phyloP scores from a whole-genome alignment of 35 echinoderm and acorn worm species.

The Hemicentrotus pulcherrimus region DNA sequence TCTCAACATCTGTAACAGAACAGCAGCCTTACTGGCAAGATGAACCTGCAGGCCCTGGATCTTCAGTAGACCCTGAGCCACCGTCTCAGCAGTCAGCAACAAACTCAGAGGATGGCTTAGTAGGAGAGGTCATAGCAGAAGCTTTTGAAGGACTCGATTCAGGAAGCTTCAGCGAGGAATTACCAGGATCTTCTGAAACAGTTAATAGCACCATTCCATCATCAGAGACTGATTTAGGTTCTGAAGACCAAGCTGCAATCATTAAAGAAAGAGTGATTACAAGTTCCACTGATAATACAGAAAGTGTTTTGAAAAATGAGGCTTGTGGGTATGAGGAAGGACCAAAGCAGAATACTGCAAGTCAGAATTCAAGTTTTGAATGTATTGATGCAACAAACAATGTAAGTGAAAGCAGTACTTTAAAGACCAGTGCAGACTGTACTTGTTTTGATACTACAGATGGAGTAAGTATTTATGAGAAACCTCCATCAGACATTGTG shows the following conservation, averaged over 20 bases:
- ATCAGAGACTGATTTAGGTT: background rate
- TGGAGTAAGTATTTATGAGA: background rate
- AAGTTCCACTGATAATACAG: background rate
- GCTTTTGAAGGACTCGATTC: background rate
- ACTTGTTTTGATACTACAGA: background rate
- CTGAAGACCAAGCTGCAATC: background rate
- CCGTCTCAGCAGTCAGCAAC: background rate
- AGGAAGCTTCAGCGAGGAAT: background rate
- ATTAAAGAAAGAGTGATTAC: background rate
- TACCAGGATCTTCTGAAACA: background rate
- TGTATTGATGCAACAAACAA: background rate
- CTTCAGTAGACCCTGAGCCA: constrained; percentile 20
- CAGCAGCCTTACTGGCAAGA: constrained; percentile 45
- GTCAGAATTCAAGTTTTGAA: constrained; percentile 27
- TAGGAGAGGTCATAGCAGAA: background rate
- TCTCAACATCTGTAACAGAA: constrained; percentile 83
- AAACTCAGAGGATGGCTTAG: background rate
- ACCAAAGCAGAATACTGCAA: background rate
- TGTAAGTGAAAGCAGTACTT: background rate
- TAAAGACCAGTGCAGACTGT: background rate
- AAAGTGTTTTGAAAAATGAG: background rate
- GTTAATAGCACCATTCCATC: background rate
- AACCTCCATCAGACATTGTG: background rate
- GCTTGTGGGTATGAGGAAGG: background rate
- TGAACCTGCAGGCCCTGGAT: background rate